phyloP scores from a whole-genome alignment of 2,113 vertebrate genomes.

The Lethenteron camtschaticum region DNA sequence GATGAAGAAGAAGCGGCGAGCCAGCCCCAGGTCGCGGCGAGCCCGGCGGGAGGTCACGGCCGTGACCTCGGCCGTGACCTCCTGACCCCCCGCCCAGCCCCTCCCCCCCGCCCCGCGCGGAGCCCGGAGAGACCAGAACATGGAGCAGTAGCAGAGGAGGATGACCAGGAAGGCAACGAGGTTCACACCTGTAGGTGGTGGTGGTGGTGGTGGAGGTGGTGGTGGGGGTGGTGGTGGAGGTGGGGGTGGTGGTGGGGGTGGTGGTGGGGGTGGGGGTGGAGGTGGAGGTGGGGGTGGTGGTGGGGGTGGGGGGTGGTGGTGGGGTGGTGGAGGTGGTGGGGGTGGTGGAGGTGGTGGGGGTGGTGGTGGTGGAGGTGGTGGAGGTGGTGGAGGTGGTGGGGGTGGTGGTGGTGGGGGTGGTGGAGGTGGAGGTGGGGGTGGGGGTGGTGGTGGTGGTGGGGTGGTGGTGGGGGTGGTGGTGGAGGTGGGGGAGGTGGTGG shows the following conservation, averaged over 20 bases:
- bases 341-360: no score
- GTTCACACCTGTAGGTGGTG: constrained; percentile 19
- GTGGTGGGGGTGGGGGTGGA: not conserved
- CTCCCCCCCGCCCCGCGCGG: constrained; percentile 9
- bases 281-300: not conserved
- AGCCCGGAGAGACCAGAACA: constrained; percentile 20
- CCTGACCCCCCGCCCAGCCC: no score
- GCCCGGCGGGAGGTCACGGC: constrained; percentile 9
- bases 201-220: constrained; percentile 7
- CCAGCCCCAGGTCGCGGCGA: constrained; percentile 16
- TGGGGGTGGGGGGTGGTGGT: not conserved
- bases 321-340: no score
- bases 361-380: no score
- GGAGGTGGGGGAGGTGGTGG: no score
- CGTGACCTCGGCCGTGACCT: not conserved
- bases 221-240: not conserved
- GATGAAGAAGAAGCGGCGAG: constrained; percentile 23
- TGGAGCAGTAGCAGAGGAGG: constrained; percentile 20
- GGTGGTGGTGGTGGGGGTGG: no score
- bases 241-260: not conserved
- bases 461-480: no score
- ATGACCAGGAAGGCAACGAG: constrained; percentile 23
- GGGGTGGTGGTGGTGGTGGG: no score
- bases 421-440: no score
- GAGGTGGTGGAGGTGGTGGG: no score